These are phyloP conservation scores for Chloroceryle amazona DNA, from an alignment of 2,797 vertebrate species.

Conservation along the genomic window DNA sequence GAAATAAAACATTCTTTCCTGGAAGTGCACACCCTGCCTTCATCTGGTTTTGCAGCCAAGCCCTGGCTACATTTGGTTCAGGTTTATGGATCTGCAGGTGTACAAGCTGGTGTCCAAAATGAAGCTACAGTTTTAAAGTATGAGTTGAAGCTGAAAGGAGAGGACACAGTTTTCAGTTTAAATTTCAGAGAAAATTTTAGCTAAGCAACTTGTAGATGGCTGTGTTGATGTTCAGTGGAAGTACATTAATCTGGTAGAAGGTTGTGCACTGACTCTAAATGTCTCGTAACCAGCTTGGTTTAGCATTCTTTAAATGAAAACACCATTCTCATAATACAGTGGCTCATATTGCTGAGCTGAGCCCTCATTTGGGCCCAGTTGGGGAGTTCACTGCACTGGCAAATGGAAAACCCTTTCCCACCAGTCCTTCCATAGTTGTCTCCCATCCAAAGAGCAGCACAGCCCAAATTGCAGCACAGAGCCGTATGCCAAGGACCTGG, in stretches of 20 bases:
- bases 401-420: neutral
- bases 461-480: neutral
- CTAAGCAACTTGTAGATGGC: neutral
- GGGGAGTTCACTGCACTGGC: neutral
- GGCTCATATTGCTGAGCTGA: neutral
- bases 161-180: neutral
- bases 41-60: neutral
- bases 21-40: neutral
- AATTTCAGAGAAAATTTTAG: neutral
- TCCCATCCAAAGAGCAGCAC: neutral
- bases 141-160: neutral
- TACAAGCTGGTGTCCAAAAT: neutral
- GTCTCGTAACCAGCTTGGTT: neutral
- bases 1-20: neutral
- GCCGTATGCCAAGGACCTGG: neutral
- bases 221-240: neutral
- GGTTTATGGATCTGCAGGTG: neutral
- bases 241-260: neutral
- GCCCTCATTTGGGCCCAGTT: neutral
- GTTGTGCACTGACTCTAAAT: neutral
- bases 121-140: neutral
- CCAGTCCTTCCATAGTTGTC: neutral
- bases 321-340: accelerated
- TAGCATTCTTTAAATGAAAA: neutral
- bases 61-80: neutral